Evolutionary conservation across 2,113 vertebrate genomes (phyloP), one percentile per base, ranked within the genome.

Genomic region (Bos javanicus): DNA sequence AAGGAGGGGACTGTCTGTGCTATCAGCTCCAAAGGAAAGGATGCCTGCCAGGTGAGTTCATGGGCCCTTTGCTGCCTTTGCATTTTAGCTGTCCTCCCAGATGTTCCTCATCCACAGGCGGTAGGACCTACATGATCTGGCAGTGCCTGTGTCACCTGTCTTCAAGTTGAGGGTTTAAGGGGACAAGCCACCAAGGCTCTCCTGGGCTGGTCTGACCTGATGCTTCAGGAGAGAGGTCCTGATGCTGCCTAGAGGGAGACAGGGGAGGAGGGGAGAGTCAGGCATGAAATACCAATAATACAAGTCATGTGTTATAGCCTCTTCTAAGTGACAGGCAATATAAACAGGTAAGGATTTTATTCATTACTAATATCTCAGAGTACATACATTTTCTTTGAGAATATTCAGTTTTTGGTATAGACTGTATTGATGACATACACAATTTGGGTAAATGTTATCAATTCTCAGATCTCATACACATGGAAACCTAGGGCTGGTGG

Each of bases 31-130:
- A 1, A 5, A 28, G 98, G 97, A 48, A 97, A 94, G 57, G 98
- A 98, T 16, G 0, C 96, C 30, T 98, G 98, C 84, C 80, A 98
- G 97, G 98, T 98, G 25, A 90, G 97, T 94, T 30, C 30, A 0
- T 1, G 52, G 52, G 46, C 48, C 60, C 52, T 86, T 52, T n/a
- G 50, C 15, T 4, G 0, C 25, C 46, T 54, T 15, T 25, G 26
- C 76, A 8, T 28, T 46, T 21, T 15, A 17, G 7, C 10, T 60
- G 74, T 84, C n/a, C 60, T 16, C 16, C 33, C 5, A 33, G 19
- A 46, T 19, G 3, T 78, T 30, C 36, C 26, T 46, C 21, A 16
- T 30, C 2, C 33, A 7, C 52, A 85, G 81, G 36, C 64, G 36
- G 7, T 2, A 7, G 76, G 43, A 33, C 15, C 64, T 76, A 16